Conservation (phyloP, 2,797 vertebrate genomes). For the Micromesistius poutassou region DNA sequence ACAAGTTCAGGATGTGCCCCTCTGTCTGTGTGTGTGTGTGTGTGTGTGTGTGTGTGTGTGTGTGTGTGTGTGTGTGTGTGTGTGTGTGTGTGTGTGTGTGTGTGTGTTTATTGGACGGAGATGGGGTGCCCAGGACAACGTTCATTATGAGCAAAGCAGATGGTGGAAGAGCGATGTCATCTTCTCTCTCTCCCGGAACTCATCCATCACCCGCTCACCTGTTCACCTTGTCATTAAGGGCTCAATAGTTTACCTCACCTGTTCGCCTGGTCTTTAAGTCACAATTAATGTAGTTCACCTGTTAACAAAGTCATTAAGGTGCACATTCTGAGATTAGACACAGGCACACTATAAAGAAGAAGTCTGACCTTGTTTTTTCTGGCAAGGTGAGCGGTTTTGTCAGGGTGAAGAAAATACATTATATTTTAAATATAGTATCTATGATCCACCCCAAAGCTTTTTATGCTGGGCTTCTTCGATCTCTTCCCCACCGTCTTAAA, state of each 20-base stretch:
- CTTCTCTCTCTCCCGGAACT: conserved; percentile 17
- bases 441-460: too few species aligned
- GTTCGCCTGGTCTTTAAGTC: neutral
- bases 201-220: conserved; percentile 7
- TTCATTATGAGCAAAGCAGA: conserved; percentile 63
- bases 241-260: neutral
- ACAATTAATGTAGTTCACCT: neutral
- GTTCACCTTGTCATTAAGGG: neutral
- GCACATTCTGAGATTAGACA: neutral
- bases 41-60: neutral
- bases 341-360: neutral
- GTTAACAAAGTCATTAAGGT: neutral
- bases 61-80: neutral
- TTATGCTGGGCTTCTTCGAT: neutral
- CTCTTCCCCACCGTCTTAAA: neutral
- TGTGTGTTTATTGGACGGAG: conserved; percentile 28
- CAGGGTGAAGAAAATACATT: too few species aligned
- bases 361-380: neutral
- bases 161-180: conserved; percentile 23
- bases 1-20: conserved; percentile 43
- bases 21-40: neutral
- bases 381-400: too few species aligned
- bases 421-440: too few species aligned
- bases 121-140: conserved; percentile 43
- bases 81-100: neutral